Base-by-base conservation (phyloP, 23 tunicate genomes). In the Corella eumyota region DNA sequence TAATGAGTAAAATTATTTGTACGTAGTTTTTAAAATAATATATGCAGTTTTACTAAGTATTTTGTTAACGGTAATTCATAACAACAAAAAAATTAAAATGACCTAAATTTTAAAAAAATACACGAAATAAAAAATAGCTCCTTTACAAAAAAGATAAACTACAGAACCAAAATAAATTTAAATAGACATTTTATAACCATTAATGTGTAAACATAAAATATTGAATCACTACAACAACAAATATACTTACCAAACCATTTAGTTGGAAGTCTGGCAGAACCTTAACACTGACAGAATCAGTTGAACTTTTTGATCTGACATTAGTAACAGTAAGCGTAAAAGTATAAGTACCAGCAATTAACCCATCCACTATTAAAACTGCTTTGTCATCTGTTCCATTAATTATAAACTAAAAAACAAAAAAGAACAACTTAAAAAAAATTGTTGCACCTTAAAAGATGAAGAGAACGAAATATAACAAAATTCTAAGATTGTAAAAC, bases 291-390 rank as follows among this genome's bases (percentile, higher is more conserved):
- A 64, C 84, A 28, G 56, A 46, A 34, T 70, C 84, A 26, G 49
- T 45, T 3, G 75, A 47, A 0, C 48, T 28, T 71, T 66, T 85
- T 34, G 69, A 73, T 20, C 94, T 62, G 15, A 71, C 56, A 67
- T 85, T 85, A 66, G 94, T 85, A 20, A 85, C 84, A 4, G 77
- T 76, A 0, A 85, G 72, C 1, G 29, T 20, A 30, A 85, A 85
- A 4, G 32, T 76, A 48, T 76, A 85, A 2, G 36, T 62, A 11
- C 94, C 94, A 30, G 62, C 59, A 27, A 53, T 57, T 6, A 85
- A 36, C 2, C 73, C 83, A 25, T 44, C 63, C 21, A 85, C 74
- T 21, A 64, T 27, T 5, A 83, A 36, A 24, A 33, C 46, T 33
- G 76, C 50, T 26, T 47, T 46, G 26, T 45, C 53, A 33, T 83